A percentile compares a stretch with the other conserved stretches of the same genome.
Conservation (phyloP, 1,140 invertebrate genomes). For the Polypedilum vanderplanki region DNA sequence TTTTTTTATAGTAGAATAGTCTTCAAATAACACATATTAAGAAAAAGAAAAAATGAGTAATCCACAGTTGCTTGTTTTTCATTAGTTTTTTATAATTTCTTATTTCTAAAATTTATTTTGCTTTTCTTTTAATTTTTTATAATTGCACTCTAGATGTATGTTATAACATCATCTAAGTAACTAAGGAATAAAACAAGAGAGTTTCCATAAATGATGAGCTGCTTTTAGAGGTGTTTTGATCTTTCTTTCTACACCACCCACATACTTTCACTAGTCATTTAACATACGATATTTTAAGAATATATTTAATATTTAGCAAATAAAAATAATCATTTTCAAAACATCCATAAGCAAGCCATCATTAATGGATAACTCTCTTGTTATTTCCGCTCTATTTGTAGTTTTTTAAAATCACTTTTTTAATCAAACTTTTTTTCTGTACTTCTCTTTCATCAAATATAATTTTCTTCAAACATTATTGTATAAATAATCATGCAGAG, state of each 20-base stretch:
- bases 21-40: background rate
- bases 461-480: background rate
- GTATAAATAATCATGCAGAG: constrained; percentile 52
- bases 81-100: background rate
- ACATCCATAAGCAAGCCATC: background rate
- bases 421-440: background rate
- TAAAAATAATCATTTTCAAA: background rate
- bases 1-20: background rate
- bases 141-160: too few relatives aligned
- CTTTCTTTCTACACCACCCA: background rate
- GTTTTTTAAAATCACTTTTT: background rate
- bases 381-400: background rate
- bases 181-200: background rate
- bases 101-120: background rate
- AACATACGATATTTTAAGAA: background rate
- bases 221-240: constrained; percentile 1
- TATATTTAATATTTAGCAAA: background rate
- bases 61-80: background rate
- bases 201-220: constrained; percentile 6
- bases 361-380: background rate
- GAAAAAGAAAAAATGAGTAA: background rate
- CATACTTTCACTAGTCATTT: background rate
- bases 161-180: too few relatives aligned
- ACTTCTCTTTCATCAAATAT: background rate
- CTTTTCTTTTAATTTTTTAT: background rate